phyloP scores from a whole-genome alignment of 2,797 vertebrate species.

The Pseudochromis fuscus region DNA sequence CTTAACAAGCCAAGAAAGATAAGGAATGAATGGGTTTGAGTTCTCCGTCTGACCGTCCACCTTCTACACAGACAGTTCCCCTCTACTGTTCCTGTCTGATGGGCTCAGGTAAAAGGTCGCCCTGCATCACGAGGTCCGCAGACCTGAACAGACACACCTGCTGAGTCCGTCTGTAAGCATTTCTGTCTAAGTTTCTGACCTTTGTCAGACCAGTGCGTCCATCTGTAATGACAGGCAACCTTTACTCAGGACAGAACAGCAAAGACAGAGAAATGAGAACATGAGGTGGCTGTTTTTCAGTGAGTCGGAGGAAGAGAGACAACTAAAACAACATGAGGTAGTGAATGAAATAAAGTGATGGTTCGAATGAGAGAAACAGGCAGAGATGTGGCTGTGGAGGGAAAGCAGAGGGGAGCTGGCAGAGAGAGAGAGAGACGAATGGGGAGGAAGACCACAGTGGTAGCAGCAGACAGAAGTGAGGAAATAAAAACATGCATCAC shows the following conservation, averaged over 20 bases:
- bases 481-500: not conserved
- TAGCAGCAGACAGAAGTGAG: slow-evolving; percentile 6
- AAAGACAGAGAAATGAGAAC: slow-evolving; percentile 17
- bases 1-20: slow-evolving; percentile 11
- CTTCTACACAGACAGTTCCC: slow-evolving; percentile 13
- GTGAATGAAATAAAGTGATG: slow-evolving; percentile 24
- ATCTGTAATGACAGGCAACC: slow-evolving; percentile 65
- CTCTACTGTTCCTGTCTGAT: slow-evolving; percentile 60
- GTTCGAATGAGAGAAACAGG: slow-evolving; percentile 15
- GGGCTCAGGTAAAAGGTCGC: slow-evolving; percentile 59
- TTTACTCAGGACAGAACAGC: slow-evolving; percentile 52
- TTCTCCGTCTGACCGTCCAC: slow-evolving; percentile 2
- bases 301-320: not conserved
- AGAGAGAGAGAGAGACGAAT: slow-evolving; percentile 2
- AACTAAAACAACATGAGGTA: slow-evolving; percentile 9
- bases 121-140: slow-evolving; percentile 21
- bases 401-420: slow-evolving; percentile 2
- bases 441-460: not conserved
- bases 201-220: slow-evolving; percentile 60
- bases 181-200: slow-evolving; percentile 67
- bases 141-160: slow-evolving; percentile 56
- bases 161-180: slow-evolving; percentile 59
- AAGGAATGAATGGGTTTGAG: slow-evolving; percentile 17
- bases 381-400: not conserved
- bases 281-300: not conserved